Percentiles rank a stretch among this genome's conserved stretches.
phyloP scores from a whole-genome alignment of 2,888 invertebrate genomes.

The Melinaea menophilus region DNA sequence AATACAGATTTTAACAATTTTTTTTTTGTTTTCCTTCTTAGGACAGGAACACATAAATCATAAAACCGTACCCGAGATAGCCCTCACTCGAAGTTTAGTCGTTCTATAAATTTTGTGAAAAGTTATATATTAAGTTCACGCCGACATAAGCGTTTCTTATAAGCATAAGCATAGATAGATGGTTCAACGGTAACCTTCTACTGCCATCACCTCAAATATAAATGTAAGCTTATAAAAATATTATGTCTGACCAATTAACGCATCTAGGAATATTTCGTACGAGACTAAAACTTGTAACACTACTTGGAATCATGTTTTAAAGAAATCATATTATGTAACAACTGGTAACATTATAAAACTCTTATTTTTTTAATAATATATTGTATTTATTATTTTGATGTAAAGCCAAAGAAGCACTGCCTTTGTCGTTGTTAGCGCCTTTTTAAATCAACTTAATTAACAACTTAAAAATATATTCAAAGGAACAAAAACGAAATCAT shows the following conservation, averaged over 20 bases:
- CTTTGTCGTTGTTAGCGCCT: not conserved
- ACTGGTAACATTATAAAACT: too few relatives aligned
- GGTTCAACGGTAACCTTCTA: too few relatives aligned
- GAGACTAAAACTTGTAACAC: too few relatives aligned
- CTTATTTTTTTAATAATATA: too few relatives aligned
- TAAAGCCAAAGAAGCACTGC: not conserved
- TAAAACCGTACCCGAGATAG: not conserved
- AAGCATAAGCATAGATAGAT: too few relatives aligned
- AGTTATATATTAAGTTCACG: not conserved
- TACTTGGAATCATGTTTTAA: too few relatives aligned
- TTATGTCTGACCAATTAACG: too few relatives aligned
- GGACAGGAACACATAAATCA: slow-evolving; percentile 2
- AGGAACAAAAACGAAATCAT: slow-evolving; percentile 2
- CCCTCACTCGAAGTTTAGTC: not conserved
- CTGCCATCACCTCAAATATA: not conserved
- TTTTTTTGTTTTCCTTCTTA: not conserved
- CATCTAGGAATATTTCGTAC: too few relatives aligned
- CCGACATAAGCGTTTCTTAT: too few relatives aligned
- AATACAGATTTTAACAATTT: not conserved
- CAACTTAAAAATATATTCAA: not conserved
- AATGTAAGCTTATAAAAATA: not conserved
- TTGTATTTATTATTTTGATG: too few relatives aligned
- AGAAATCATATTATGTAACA: too few relatives aligned
- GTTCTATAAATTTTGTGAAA: slow-evolving; percentile 2
- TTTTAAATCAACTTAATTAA: not conserved